Evolutionary conservation across 2,888 invertebrate species (phyloP).

Genomic region (Metacarcinus magister): DNA sequence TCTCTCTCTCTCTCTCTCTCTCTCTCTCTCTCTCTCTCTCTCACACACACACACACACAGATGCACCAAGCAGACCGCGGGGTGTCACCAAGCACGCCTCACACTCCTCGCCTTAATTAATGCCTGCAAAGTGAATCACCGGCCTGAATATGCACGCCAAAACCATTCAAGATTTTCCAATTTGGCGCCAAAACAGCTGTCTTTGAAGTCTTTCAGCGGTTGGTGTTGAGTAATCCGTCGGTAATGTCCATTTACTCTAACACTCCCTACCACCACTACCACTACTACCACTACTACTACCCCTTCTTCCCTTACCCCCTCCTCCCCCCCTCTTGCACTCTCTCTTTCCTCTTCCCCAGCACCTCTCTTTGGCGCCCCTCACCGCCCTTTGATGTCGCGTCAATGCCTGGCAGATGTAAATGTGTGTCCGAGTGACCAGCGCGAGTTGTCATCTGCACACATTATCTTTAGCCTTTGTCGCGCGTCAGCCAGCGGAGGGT

Average conservation of each 20-base stretch:
- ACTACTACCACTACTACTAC: neutral
- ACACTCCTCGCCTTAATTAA: constrained; percentile 53
- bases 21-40: neutral
- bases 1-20: neutral
- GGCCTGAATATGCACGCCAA: constrained; percentile 65
- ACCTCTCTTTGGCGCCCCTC: neutral
- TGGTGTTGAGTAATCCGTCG: constrained; percentile 62
- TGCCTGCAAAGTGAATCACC: constrained; percentile 67
- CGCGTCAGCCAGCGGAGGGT: neutral
- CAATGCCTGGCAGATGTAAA: constrained; percentile 67
- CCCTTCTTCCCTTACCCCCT: neutral
- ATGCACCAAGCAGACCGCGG: too few species aligned
- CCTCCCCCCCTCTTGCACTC: neutral
- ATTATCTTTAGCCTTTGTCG: constrained; percentile 65
- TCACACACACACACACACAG: neutral
- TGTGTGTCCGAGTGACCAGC: constrained; percentile 63
- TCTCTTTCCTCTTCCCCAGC: neutral
- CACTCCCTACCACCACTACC: neutral
- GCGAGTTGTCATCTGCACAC: constrained; percentile 65
- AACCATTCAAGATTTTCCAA: constrained; percentile 70
- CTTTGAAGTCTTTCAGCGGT: constrained; percentile 67
- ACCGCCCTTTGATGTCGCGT: constrained; percentile 60
- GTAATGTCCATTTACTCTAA: constrained; percentile 65
- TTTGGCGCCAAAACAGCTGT: constrained; percentile 69
- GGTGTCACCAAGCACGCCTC: neutral